Evolutionary conservation across 1,140 invertebrate genomes (phyloP).

Genomic region (Spodoptera litura): DNA sequence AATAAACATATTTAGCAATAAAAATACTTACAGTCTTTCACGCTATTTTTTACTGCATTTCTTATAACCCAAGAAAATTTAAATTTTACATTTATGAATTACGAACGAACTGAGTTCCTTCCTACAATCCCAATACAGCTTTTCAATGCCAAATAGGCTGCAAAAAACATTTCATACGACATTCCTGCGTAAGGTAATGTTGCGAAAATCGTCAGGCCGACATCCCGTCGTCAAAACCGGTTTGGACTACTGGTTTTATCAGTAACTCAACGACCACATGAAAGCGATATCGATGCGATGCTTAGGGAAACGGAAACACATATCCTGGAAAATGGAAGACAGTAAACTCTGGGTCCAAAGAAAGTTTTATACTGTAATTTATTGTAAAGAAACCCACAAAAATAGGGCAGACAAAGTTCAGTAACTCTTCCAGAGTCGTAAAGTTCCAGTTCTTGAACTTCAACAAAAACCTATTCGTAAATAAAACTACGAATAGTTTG

Average conservation of each 20-base stretch:
- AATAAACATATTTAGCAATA: too few species aligned
- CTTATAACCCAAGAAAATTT: too few species aligned
- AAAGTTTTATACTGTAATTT: background rate
- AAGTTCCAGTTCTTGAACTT: too few species aligned
- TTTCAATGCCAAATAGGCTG: background rate
- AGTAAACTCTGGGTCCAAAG: constrained; percentile 4
- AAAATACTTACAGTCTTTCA: too few species aligned
- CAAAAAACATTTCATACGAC: constrained; percentile 34
- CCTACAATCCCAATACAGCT: background rate
- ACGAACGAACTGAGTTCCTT: background rate
- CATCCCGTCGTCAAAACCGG: constrained; percentile 22
- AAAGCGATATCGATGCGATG: constrained; percentile 52
- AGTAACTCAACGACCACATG: constrained; percentile 46
- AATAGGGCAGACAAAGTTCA: too few species aligned
- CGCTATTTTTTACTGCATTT: too few species aligned
- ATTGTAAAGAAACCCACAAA: background rate
- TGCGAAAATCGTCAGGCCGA: constrained; percentile 41
- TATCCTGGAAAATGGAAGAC: constrained; percentile 53
- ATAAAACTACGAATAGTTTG: too few species aligned
- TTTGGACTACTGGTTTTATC: constrained; percentile 41
- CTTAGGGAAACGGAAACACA: constrained; percentile 51
- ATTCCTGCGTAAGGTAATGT: constrained; percentile 40
- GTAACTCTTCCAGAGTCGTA: too few species aligned
- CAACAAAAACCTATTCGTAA: too few species aligned
- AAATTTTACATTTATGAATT: too few species aligned